Base-by-base conservation (phyloP, 2,888 invertebrate genomes). In the Chamaedrilus cognettii region DNA sequence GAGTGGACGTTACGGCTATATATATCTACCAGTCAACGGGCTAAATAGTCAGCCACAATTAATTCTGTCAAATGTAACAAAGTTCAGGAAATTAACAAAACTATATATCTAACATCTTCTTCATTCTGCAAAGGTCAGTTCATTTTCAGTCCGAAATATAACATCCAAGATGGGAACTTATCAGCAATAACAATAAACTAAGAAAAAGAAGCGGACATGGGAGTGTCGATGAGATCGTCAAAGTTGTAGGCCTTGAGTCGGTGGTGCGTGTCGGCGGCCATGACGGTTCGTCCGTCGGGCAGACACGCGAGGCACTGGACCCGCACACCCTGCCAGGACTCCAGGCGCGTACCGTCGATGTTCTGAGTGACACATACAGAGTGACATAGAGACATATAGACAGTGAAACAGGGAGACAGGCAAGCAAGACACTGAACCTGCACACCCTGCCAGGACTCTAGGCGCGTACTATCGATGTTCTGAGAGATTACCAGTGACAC, bases 381-480 rank as follows among this genome's bases (percentile, higher is more conserved):
- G 42, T 42, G 28, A 26, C 55, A 52, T 26, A 52, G 55, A 19
- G 19, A 52, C 42, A 19, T 15, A 19, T 42, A 42, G 42, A 42
- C n/a, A n/a, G n/a, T n/a, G n/a, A n/a, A n/a, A n/a, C 28, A 28
- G 19, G 52, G 3, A 4, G 87, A 88, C 80, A 94, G 89, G 84
- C 93, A 95, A 85, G 90, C 91, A 67, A 99, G 87, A 83, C 95
- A 93, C 85, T 96, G 96, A 60, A 99, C 95, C 50, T 98, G 89
- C 62, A 98, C 95, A 72, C 98, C 98, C 87, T 98, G 97, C 96
- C 96, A 97, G 64, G 92, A 92, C 86, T 96, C 94, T 68, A 94
- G 85, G 66, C 97, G 89, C 77, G 91, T 90, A 64, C 96, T 96
- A 84, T 94, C 91, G 79, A 92, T 86, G 86, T 93, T 92, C 85